Evolutionary conservation across 2,113 vertebrate genomes (phyloP).

Genomic region (Monopterus albus): DNA sequence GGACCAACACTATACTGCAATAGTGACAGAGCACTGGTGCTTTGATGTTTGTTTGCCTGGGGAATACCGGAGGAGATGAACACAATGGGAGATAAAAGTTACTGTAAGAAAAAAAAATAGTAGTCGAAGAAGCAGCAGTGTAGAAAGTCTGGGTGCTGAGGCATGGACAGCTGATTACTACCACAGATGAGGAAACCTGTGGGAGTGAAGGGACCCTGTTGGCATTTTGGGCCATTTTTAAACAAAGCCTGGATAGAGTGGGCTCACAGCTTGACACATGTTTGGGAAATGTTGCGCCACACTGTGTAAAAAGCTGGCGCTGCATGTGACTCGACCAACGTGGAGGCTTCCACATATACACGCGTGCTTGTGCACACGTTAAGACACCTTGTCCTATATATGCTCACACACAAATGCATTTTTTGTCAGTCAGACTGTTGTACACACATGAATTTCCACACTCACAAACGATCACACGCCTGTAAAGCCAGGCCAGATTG

Average conservation of each 20-base stretch:
- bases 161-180: slow-evolving; percentile 63
- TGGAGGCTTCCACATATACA: not conserved
- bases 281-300: slow-evolving; percentile 32
- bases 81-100: slow-evolving; percentile 71
- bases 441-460: slow-evolving; percentile 25
- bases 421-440: slow-evolving; percentile 15
- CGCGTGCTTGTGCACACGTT: not conserved
- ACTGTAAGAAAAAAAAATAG: slow-evolving; percentile 31
- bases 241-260: slow-evolving; percentile 51
- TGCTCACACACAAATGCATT: not conserved
- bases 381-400: slow-evolving; percentile 8
- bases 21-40: slow-evolving; percentile 30
- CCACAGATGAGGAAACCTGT: slow-evolving; percentile 53
- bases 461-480: slow-evolving; percentile 29
- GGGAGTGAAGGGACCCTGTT: slow-evolving; percentile 47
- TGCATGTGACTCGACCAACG: not conserved
- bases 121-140: slow-evolving; percentile 11
- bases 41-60: slow-evolving; percentile 51
- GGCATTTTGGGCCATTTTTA: slow-evolving; percentile 57
- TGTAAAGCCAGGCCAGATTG: slow-evolving; percentile 65
- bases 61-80: slow-evolving; percentile 47
- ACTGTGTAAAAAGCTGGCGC: slow-evolving; percentile 6
- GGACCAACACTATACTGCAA: slow-evolving; percentile 24
- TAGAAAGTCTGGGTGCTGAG: slow-evolving; percentile 39
- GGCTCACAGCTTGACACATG: slow-evolving; percentile 42